Conservation (phyloP, 2,797 vertebrate species). For the Microtus agrestis region DNA sequence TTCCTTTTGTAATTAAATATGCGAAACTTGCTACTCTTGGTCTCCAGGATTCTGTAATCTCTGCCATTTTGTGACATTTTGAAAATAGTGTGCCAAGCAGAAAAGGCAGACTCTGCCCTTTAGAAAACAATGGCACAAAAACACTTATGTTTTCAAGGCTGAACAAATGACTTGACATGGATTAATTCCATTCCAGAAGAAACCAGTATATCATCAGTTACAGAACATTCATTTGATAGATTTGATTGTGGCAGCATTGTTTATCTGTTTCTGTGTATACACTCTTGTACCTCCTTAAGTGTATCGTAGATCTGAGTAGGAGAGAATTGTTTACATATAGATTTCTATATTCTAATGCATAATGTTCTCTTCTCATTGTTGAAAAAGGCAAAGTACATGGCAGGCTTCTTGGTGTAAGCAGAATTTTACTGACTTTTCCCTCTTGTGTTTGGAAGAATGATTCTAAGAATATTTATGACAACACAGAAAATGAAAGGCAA, state of each 20-base stretch:
- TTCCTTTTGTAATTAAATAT: conserved; percentile 77
- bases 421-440: neutral
- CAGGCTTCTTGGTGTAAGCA: neutral
- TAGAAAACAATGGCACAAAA: conserved; percentile 75
- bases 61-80: conserved; percentile 82
- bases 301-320: neutral
- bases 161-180: conserved; percentile 70
- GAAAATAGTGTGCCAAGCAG: conserved; percentile 72
- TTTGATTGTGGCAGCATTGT: neutral
- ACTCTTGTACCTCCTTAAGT: neutral
- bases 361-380: neutral
- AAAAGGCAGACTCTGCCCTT: conserved; percentile 76
- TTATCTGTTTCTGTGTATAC: neutral
- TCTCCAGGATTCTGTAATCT: conserved; percentile 67
- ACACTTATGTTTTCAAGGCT: conserved; percentile 61
- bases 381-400: neutral
- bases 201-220: conserved; percentile 46
- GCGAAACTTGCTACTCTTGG: conserved; percentile 73
- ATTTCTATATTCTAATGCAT: neutral
- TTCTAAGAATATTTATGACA: neutral
- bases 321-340: too few species aligned
- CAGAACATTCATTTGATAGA: conserved; percentile 44
- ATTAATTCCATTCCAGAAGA: conserved; percentile 50
- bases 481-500: neutral
- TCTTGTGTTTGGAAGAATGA: neutral